Base-by-base conservation (phyloP, 2,797 vertebrate genomes). In the Orientallactaga sibirica region DNA sequence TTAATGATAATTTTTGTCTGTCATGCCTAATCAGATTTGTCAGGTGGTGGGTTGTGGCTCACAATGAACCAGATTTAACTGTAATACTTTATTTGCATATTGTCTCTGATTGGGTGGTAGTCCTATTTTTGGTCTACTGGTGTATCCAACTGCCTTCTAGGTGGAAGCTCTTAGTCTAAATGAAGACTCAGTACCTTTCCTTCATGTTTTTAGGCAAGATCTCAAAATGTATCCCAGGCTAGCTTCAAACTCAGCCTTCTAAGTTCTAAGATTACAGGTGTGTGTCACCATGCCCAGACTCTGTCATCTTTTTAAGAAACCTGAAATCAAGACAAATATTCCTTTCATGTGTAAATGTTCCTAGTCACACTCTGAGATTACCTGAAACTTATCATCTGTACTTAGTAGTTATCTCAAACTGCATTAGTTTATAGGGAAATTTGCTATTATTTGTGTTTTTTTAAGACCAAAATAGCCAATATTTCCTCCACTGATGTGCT, bases 291-390 rank as follows among this genome's bases (percentile, higher is more conserved):
- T 4, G 3, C 14, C 29, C 61, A 66, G 41, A 4, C 7, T 29
- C 19, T 70, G 18, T 19, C 79, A 86, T 25, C 37, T 67, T 86
- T 80, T 73, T 61, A 64, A 66, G 24, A 11, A 25, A 29, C 12
- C n/a, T 37, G 9, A 90, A 75, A 67, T 20, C 91, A 94, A 95
- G 19, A 61, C 93, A 94, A 68, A 70, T 55, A 48, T 64, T 88
- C 33, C 78, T 10, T 19, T 75, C 4, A 18, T 75, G 24, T 79
- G 41, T 43, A 83, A 90, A 77, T 74, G 48, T 92, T 27, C 37
- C 22, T 79, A 73, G 55, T 25, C 3, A 88, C 25, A 85, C 22
- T n/a, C 7, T 43, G 7, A 33, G 52, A 7, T 43, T 41, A 41
- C 20, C 6, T 71, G 43, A 81, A 33, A 55, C 37, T 68, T 94